These are phyloP conservation scores for Loripinus fragilis DNA, from an alignment of 2,888 invertebrate genomes.

Conservation along the genomic window DNA sequence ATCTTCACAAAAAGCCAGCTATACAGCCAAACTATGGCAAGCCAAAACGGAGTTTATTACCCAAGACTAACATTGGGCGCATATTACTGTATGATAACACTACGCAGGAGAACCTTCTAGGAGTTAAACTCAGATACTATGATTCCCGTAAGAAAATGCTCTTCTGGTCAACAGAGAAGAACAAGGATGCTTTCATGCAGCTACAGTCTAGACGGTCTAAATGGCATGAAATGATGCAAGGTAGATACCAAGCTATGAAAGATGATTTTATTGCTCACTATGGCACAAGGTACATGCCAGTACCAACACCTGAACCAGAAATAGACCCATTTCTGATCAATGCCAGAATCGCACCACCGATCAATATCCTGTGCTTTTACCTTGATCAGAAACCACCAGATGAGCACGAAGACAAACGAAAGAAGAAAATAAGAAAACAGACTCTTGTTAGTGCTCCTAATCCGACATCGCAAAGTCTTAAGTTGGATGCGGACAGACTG, in stretches of 20 bases:
- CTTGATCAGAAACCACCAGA: conserved; percentile 32
- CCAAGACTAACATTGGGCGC: conserved; percentile 72
- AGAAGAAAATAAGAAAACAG: conserved; percentile 16
- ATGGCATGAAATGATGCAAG: conserved; percentile 46
- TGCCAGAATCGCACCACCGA: conserved; percentile 50
- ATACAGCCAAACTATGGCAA: conserved; percentile 76
- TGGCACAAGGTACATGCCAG: conserved; percentile 46
- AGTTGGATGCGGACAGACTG: not conserved
- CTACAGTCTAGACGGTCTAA: conserved; percentile 52
- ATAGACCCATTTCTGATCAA: conserved; percentile 47
- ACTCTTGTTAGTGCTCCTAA: conserved; percentile 6
- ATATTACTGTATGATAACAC: conserved; percentile 78
- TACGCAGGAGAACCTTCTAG: conserved; percentile 75
- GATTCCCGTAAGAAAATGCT: conserved; percentile 57
- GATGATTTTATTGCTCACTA: conserved; percentile 47
- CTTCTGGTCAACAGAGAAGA: conserved; percentile 59
- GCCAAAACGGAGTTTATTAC: conserved; percentile 51
- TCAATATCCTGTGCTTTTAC: conserved; percentile 53
- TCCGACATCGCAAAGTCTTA: not conserved
- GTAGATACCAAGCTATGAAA: conserved; percentile 46
- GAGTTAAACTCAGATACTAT: conserved; percentile 66
- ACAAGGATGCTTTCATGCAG: conserved; percentile 49
- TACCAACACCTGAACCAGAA: conserved; percentile 44
- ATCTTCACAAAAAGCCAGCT: conserved; percentile 75
- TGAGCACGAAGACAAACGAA: conserved; percentile 22